Evolutionary conservation across 2,888 invertebrate genomes (phyloP).

Genomic region (Bombylius discolor): DNA sequence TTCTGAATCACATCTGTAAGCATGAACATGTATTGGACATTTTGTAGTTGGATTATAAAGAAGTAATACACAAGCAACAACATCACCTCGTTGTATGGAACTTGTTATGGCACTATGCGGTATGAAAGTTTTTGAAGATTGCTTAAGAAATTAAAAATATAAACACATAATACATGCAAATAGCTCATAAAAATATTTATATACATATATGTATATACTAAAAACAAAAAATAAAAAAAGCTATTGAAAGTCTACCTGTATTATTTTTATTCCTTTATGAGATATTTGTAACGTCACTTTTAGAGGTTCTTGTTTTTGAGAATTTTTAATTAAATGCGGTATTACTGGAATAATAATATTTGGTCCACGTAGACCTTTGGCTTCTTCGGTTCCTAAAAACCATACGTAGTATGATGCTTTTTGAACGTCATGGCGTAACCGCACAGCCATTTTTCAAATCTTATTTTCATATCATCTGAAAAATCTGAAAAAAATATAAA

Average conservation of each 20-base stretch:
- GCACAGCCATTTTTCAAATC: constrained; percentile 65
- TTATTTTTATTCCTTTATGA: constrained; percentile 86
- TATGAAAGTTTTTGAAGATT: constrained; percentile 80
- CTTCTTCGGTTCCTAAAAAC: constrained; percentile 93
- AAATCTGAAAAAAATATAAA: constrained; percentile 13
- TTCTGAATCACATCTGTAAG: constrained; percentile 85
- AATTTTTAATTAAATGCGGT: constrained; percentile 68
- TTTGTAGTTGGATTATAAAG: constrained; percentile 89
- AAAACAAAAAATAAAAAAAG: no score
- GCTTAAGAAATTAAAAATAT: constrained; percentile 21
- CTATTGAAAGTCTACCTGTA: no score
- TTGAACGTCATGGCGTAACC: constrained; percentile 73
- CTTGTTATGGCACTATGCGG: constrained; percentile 88
- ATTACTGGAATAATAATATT: constrained; percentile 78
- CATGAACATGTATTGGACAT: constrained; percentile 91
- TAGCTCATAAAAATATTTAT: not conserved
- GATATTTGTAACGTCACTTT: constrained; percentile 85
- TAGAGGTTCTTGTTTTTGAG: constrained; percentile 73
- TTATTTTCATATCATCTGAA: constrained; percentile 8
- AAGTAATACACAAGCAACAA: constrained; percentile 84
- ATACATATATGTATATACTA: no score
- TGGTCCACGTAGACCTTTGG: constrained; percentile 72
- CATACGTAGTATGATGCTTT: constrained; percentile 85
- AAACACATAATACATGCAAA: no score
- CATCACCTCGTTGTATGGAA: constrained; percentile 79